These are phyloP conservation scores for Drosophila sechellia DNA, from an alignment of 1,140 invertebrate species.

Conservation along the genomic window DNA sequence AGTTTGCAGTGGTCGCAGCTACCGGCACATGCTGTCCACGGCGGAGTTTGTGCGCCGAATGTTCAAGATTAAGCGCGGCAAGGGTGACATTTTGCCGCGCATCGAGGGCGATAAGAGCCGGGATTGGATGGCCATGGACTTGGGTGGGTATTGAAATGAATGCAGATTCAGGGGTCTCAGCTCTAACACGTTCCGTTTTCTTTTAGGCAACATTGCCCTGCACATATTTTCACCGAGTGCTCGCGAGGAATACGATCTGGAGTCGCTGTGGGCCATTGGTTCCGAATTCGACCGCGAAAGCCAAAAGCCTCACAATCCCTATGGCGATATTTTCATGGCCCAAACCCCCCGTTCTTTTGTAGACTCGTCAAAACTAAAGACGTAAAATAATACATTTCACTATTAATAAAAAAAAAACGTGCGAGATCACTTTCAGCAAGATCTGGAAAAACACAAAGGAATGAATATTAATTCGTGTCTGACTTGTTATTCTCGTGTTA, in stretches of 20 bases:
- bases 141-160: constrained; percentile 87
- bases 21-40: constrained; percentile 90
- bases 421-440: too few species aligned
- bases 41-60: constrained; percentile 91
- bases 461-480: too few species aligned
- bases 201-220: constrained; percentile 93
- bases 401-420: too few species aligned
- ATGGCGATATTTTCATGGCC: constrained; percentile 66
- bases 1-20: constrained; percentile 90
- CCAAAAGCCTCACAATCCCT: constrained; percentile 86
- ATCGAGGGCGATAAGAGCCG: constrained; percentile 91
- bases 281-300: constrained; percentile 90
- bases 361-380: not conserved
- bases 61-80: constrained; percentile 90
- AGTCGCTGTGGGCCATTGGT: constrained; percentile 95
- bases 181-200: not conserved
- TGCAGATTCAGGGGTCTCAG: not conserved
- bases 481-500: too few species aligned
- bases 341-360: constrained; percentile 2
- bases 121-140: constrained; percentile 95
- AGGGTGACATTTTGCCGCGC: constrained; percentile 88
- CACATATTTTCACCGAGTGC: constrained; percentile 92
- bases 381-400: not conserved
- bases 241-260: constrained; percentile 92
- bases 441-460: too few species aligned